Evolutionary conservation across 2,888 invertebrate species (phyloP), one percentile per base, ranked within the genome.

Genomic region (Ophion slaviceki): DNA sequence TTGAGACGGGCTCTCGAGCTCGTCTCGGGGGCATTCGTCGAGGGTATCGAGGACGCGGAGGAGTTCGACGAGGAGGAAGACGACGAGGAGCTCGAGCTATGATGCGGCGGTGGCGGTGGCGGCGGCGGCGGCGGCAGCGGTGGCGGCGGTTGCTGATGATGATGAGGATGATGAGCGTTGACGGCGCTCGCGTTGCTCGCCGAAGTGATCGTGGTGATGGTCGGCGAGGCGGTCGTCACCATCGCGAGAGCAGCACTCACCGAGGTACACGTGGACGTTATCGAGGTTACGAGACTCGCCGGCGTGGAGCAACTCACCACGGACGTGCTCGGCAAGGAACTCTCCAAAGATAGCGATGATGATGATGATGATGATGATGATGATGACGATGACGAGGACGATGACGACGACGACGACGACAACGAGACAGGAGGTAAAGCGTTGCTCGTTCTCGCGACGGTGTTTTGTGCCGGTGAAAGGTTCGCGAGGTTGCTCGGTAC

Each of bases 221-320:
- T 91, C 78, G 89, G 78, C 81, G 89, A 86, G 64, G 88, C 88
- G 5, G 86, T 85, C 20, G 88, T 87, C 68, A 85, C 85, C 86
- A 83, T 80, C 70, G 89, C 80, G 82, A 88, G 79, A 85, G 88
- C 72, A 70, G 88, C 76, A 82, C 86, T 84, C 77, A 89, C 83
- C 57, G 91, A 89, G 8, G 91, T 90, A 80, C 88, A 88, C 32
- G 87, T 72, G 68, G 93, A 90, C 20, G 93, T 92, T 75, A 81
- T 87, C 71, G 89, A 79, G 72, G 89, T 81, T 80, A 88, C 82
- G 61, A 83, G 72, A 61, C 86, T 68, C 4, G 88, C 86, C 80
- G 91, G 89, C 80, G 90, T 71, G 53, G 88, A 61, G 5, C 80
- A 80, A 8, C 40, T 36, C 11, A 64, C 57, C 32, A 85, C 88